Base-by-base conservation (phyloP, 2,888 invertebrate species). In the Leucoma salicis region DNA sequence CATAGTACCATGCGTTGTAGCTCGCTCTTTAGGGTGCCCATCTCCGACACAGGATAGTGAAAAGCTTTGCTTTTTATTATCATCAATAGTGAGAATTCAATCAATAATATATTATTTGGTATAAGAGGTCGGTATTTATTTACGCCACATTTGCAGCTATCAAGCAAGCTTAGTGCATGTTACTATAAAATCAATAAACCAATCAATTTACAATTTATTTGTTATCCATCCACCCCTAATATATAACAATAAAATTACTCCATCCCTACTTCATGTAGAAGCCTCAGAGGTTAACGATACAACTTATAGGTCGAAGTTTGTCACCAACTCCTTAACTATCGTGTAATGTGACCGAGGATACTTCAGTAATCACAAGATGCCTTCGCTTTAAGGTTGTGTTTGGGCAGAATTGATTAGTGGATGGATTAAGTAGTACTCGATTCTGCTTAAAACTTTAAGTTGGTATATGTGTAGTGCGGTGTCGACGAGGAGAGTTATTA, bases 281-380 rank as follows among this genome's bases (percentile, higher is more conserved):
- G 49, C 47, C 54, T 51, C 54, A 46, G 45, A 66, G 69, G 72
- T 73, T 74, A 75, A 75, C 69, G 70, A 70, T 69, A 61, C 70
- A 74, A 75, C 66, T 74, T 75, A 66, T 62, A 66, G 68, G 69
- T 68, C 60, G 57, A 66, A 73, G 54, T 62, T 62, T 57, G 51
- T 48, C 49, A 36, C 42, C 54, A 64, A 66, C 63, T 64, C 46
- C 53, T 46, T 60, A 74, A 78, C 75, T 72, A 71, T 70, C 63
- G 54, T 71, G 70, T 70, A 70, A 73, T 71, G 67, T 70, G 63
- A 60, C 49, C 31, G 46, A 70, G 56, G 62, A 68, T 66, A 66
- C 71, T 66, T 47, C 44, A 54, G 59, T 65, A 63, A 69, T 62
- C 59, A 52, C 55, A 52, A 57, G 48, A 49, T 43, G 43, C 49